Percentiles rank a stretch among this genome's conserved stretches.
phyloP scores from a whole-genome alignment of 1,140 invertebrate genomes.

The Aphis gossypii region DNA sequence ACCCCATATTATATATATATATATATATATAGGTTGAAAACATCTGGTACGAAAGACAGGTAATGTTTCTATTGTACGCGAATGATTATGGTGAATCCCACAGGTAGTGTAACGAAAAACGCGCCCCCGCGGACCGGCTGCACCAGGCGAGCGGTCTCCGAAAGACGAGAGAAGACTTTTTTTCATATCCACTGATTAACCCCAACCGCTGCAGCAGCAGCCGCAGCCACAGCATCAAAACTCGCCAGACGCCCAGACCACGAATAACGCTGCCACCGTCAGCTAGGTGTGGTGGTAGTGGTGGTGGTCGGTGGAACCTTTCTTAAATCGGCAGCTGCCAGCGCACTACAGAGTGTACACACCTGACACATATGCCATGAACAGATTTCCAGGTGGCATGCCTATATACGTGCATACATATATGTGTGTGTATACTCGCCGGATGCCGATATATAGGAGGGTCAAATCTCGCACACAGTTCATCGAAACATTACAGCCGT shows the following conservation, averaged over 20 bases:
- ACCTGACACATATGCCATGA: constrained; percentile 40
- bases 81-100: constrained; percentile 8
- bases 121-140: not conserved
- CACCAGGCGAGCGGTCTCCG: not conserved
- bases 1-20: not conserved
- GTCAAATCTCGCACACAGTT: not conserved
- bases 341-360: not conserved
- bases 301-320: not conserved
- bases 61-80: constrained; percentile 23
- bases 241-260: not conserved
- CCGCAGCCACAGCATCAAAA: not conserved
- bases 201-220: not conserved
- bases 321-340: constrained; percentile 33
- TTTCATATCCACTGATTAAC: not conserved
- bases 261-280: not conserved
- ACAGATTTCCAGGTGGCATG: constrained; percentile 49
- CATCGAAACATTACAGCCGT: not conserved
- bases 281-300: not conserved
- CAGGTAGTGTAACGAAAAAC: constrained; percentile 13
- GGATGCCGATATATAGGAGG: not conserved
- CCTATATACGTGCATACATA: not conserved
- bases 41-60: not conserved
- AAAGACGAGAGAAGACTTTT: not conserved
- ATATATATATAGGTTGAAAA: not conserved
- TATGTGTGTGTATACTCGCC: not conserved